A percentile compares a stretch with the other conserved stretches of the same genome.
These are phyloP conservation scores for Champsocephalus esox DNA, from an alignment of 2,797 vertebrate species.

Conservation along the genomic window DNA sequence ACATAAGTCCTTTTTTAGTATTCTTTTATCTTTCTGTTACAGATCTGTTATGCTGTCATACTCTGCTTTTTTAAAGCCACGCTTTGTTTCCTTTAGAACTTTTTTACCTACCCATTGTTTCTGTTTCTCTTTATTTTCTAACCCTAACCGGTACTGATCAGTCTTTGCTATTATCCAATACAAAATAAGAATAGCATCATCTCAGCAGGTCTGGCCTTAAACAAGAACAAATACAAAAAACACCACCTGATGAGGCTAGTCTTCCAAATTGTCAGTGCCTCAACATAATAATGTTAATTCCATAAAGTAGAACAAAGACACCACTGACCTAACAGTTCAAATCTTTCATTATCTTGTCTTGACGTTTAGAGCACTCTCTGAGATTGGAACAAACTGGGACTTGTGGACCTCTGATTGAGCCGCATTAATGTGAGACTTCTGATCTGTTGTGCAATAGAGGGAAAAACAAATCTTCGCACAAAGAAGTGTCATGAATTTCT, in stretches of 20 bases:
- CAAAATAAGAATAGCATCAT: no score
- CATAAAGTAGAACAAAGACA: background rate
- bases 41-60: background rate
- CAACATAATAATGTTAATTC: slow-evolving; percentile 17
- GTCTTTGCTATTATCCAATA: background rate
- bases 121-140: background rate
- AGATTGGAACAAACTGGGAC: slow-evolving; percentile 27
- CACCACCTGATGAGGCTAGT: slow-evolving; percentile 2
- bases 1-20: background rate
- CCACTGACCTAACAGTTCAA: background rate
- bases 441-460: slow-evolving; percentile 60
- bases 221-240: background rate
- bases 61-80: background rate
- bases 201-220: no score
- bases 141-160: slow-evolving; percentile 5
- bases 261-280: background rate
- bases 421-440: slow-evolving; percentile 36
- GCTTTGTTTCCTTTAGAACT: background rate
- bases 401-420: slow-evolving; percentile 42
- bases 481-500: slow-evolving; percentile 80
- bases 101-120: background rate
- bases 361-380: background rate
- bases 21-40: background rate
- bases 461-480: slow-evolving; percentile 69
- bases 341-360: background rate